phyloP scores from a whole-genome alignment of 1,140 invertebrate genomes.

The Drosophila seguyi region DNA sequence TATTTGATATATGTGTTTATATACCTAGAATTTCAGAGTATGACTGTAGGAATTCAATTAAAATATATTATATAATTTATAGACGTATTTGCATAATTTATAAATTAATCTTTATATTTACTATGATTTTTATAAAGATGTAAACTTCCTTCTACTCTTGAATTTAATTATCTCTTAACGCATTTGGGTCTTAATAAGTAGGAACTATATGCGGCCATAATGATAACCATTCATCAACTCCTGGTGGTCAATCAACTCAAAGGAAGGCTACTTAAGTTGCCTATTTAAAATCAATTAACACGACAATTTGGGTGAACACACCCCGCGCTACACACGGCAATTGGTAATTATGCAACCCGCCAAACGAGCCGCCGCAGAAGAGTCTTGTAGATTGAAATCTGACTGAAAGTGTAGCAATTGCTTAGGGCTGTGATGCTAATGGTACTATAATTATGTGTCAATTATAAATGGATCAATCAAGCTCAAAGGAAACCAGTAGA shows the following conservation, averaged over 20 bases:
- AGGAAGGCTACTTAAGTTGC: constrained; percentile 38
- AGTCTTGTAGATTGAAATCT: constrained; percentile 40
- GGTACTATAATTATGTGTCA: constrained; percentile 64
- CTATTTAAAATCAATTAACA: constrained; percentile 81
- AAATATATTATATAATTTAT: not conserved
- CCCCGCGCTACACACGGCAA: constrained; percentile 42
- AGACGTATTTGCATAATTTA: not conserved
- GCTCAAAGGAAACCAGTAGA: not conserved
- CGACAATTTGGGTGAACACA: constrained; percentile 56
- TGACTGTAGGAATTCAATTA: no score
- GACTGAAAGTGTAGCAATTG: constrained; percentile 66
- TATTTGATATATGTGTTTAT: not conserved
- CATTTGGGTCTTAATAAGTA: not conserved
- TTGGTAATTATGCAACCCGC: constrained; percentile 52
- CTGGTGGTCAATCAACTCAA: constrained; percentile 31
- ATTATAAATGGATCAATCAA: constrained; percentile 79
- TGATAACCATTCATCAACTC: constrained; percentile 24
- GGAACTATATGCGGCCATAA: constrained; percentile 7
- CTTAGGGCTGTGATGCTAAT: constrained; percentile 59
- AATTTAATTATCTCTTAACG: not conserved
- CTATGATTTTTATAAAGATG: not conserved
- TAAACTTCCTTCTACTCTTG: not conserved
- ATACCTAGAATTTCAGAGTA: no score
- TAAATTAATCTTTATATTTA: not conserved
- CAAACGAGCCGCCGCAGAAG: constrained; percentile 18